Percentiles rank a stretch among this genome's conserved stretches.
These are phyloP conservation scores for Planiliza haematocheilus DNA, from an alignment of 2,113 vertebrate species.

Conservation along the genomic window DNA sequence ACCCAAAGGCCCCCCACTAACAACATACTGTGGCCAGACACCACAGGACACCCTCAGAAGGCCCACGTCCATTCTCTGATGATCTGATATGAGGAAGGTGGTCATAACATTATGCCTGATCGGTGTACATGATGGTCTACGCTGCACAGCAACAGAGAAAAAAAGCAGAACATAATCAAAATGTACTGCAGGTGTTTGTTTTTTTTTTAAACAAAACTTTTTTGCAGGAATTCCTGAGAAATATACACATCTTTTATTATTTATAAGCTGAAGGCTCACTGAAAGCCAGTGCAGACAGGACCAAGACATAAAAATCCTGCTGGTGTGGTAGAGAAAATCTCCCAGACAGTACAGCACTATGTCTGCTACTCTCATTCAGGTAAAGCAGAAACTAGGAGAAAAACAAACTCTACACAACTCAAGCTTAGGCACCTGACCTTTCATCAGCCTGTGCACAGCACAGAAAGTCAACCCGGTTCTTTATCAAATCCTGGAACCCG, in stretches of 20 bases:
- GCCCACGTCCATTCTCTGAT: too few relatives aligned
- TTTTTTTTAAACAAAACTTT: background rate
- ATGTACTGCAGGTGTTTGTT: too few relatives aligned
- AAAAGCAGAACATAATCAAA: too few relatives aligned
- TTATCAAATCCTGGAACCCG: constrained; percentile 12
- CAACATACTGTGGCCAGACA: too few relatives aligned
- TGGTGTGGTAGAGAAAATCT: too few relatives aligned
- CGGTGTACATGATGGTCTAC: too few relatives aligned
- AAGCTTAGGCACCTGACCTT: constrained; percentile 24
- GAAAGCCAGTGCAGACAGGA: background rate
- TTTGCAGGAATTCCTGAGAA: background rate
- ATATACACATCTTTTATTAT: background rate
- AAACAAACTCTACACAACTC: background rate
- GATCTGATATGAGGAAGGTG: too few relatives aligned
- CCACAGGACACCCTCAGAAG: too few relatives aligned
- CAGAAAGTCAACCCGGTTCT: background rate
- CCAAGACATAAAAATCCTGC: too few relatives aligned
- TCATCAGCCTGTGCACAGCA: constrained; percentile 9
- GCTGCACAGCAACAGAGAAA: too few relatives aligned
- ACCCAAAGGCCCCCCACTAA: too few relatives aligned
- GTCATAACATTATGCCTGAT: too few relatives aligned
- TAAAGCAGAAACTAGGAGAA: background rate
- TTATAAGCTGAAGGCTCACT: background rate
- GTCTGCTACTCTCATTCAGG: background rate
- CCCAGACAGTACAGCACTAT: background rate